A percentile compares a stretch with the other conserved stretches of the same genome.
Evolutionary conservation across 2,113 vertebrate species (phyloP).

Genomic region (Oncorhynchus tshawytscha): DNA sequence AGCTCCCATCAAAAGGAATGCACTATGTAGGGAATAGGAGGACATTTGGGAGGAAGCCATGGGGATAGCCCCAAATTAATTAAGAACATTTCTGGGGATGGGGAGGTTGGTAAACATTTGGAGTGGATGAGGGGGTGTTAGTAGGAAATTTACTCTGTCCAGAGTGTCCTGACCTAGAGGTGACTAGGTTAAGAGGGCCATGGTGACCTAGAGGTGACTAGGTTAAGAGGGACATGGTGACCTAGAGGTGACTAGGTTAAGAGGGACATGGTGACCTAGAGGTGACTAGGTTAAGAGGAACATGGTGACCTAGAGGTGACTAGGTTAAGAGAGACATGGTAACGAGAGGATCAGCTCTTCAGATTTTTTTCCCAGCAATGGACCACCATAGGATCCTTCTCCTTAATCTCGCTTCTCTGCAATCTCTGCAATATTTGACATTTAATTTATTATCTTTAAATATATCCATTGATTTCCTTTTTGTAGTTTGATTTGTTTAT

Average conservation of each 20-base stretch:
- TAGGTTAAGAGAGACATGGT: conserved; percentile 51
- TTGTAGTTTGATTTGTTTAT: too few relatives aligned
- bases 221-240: conserved; percentile 52
- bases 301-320: conserved; percentile 40
- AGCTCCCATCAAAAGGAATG: too few relatives aligned
- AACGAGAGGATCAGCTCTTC: background rate
- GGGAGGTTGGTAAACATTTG: conserved; percentile 60
- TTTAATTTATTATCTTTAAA: too few relatives aligned
- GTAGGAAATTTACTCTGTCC: conserved; percentile 63
- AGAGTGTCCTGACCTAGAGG: conserved; percentile 51
- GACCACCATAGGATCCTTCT: background rate
- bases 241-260: conserved; percentile 53
- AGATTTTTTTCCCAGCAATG: background rate
- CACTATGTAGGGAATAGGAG: too few relatives aligned
- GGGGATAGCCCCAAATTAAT: conserved; percentile 57
- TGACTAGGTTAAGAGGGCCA: conserved; percentile 54
- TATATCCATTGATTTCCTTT: too few relatives aligned
- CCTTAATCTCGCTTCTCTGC: too few relatives aligned
- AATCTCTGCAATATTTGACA: too few relatives aligned
- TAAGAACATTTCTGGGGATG: conserved; percentile 14
- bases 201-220: conserved; percentile 42
- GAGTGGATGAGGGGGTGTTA: conserved; percentile 53
- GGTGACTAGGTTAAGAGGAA: conserved; percentile 54
- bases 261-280: conserved; percentile 39
- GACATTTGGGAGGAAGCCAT: too few relatives aligned